Conservation (phyloP, 2,797 vertebrate species). For the Rhodeus uyekii region DNA sequence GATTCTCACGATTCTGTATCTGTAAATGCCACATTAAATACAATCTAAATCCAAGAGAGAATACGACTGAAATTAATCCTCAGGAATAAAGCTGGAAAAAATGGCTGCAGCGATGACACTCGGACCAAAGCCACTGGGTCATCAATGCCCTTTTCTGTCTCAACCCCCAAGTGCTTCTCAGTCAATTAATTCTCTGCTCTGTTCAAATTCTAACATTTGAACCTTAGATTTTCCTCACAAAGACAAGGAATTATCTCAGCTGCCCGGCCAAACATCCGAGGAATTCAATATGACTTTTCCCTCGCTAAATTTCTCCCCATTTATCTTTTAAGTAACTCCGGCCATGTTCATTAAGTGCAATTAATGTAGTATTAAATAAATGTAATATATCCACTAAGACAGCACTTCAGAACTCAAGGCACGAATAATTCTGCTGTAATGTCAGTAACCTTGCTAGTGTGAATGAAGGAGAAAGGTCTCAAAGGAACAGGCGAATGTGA, state of each 20-base stretch:
- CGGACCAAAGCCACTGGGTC: not conserved
- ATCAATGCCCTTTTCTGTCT: constrained; percentile 12
- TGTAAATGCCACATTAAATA: constrained; percentile 19
- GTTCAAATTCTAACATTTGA: constrained; percentile 47
- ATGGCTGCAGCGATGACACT: constrained; percentile 32
- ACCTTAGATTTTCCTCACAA: constrained; percentile 43
- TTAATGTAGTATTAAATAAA: constrained; percentile 40
- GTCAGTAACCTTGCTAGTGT: constrained; percentile 18
- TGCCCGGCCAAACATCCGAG: constrained; percentile 38
- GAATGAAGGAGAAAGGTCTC: constrained; percentile 12
- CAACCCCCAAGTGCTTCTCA: constrained; percentile 21
- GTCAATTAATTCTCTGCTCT: constrained; percentile 42
- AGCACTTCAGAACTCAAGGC: constrained; percentile 11
- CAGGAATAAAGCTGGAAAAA: not conserved
- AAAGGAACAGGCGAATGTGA: not conserved
- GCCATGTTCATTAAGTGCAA: constrained; percentile 17
- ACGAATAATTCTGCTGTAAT: constrained; percentile 24
- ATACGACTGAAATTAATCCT: constrained; percentile 35
- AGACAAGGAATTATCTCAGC: constrained; percentile 47
- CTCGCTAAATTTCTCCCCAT: constrained; percentile 39
- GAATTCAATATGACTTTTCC: constrained; percentile 42
- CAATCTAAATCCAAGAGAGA: constrained; percentile 17
- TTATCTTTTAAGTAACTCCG: not conserved
- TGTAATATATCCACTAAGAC: constrained; percentile 15
- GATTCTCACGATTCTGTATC: constrained; percentile 36